These are phyloP conservation scores for Nesospiza acunhae DNA, from an alignment of 2,113 vertebrate genomes.

Conservation along the genomic window DNA sequence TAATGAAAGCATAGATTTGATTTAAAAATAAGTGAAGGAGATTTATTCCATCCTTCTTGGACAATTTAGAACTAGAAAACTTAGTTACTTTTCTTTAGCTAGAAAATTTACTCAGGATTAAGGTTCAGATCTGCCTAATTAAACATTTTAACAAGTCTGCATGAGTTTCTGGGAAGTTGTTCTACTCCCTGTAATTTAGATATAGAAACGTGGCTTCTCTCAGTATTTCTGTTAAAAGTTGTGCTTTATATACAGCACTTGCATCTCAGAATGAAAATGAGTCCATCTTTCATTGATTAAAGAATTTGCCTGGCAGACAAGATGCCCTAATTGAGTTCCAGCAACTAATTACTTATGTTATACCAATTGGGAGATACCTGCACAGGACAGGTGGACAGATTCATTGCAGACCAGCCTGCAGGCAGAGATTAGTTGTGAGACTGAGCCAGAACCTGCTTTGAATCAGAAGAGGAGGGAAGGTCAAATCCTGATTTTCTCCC, in stretches of 20 bases:
- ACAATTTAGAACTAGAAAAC: background rate
- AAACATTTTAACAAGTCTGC: background rate
- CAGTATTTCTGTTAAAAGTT: background rate
- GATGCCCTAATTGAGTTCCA: background rate
- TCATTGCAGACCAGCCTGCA: background rate
- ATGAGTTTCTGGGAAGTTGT: background rate
- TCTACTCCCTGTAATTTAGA: background rate
- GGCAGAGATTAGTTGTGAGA: background rate
- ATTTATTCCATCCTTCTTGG: background rate
- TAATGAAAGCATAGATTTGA: background rate
- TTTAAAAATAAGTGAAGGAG: background rate
- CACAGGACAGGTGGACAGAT: background rate
- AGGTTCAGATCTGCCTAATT: background rate
- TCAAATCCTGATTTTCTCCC: background rate
- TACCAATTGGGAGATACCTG: background rate
- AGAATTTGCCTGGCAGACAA: background rate
- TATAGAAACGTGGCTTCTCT: background rate
- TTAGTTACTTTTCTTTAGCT: background rate
- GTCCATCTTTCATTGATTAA: background rate
- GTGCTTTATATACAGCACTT: background rate
- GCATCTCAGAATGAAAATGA: background rate
- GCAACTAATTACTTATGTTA: background rate
- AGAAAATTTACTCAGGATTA: background rate
- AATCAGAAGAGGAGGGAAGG: background rate
- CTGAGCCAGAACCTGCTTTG: background rate